Evolutionary conservation across 2,797 vertebrate species (phyloP), one percentile per base, ranked within the genome.

Genomic region (Oryzias dopingdopingensis): DNA sequence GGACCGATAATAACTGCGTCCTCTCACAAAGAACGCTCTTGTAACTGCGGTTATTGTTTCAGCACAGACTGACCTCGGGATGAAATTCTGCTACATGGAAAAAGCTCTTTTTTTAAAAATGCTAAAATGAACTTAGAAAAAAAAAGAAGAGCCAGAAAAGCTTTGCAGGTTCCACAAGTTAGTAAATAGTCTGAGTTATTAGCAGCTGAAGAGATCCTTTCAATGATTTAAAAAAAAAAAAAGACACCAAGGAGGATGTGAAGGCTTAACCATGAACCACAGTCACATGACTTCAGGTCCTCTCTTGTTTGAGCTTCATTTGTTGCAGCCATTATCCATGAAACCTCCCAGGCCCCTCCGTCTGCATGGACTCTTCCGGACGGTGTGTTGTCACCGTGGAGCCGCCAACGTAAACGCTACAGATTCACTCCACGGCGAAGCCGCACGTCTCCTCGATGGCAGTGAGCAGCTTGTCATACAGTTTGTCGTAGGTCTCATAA

Each of bases 361-460:
- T 65, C 68, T 26, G 57, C 56, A 46, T 46, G 56, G 48, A 54
- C 3, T 52, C 65, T 52, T 59, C 47, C 47, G 42, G 49, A 43
- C n/a, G 40, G 70, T 32, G 64, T 51, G 42, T 65, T 32, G 24
- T 55, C 14, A 4, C 16, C 63, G 74, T 52, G 52, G 5, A 5
- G 62, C 37, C 48, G 70, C 58, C 41, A 14, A 18, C 52, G 23
- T 4, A 53, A 7, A 6, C 40, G 1, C 20, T 7, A 0, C 42
- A 0, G n/a, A 23, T 22, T 97, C 94, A 98, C 87, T 98, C 96
- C 76, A 99, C 96, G 61, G 96, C 96, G 55, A 98, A 98, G 79
- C 96, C 97, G 54, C 96, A 98, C 1, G 96, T 98, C 88, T 98
- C 96, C 90, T 98, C 96, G 42, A 99, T 97, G 90, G 97, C 97